Percentiles rank a stretch among this genome's conserved stretches.
Conservation (phyloP, 2,113 vertebrate species). For the Nicator chloris region DNA sequence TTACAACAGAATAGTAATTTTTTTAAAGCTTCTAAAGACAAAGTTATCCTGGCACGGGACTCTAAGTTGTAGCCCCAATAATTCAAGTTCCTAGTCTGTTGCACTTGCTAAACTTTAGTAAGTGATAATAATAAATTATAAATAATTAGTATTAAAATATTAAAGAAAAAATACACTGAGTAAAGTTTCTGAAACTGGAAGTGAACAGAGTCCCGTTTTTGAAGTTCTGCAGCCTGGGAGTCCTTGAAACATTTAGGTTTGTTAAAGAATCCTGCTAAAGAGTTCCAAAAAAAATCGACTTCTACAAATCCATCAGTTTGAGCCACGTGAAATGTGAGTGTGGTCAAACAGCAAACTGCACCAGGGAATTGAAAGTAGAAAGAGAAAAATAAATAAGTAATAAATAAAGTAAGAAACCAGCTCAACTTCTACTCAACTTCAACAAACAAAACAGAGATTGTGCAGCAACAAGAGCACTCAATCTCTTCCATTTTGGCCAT, state of each 20-base stretch:
- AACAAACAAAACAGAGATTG: background rate
- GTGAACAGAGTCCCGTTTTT: background rate
- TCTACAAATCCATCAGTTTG: background rate
- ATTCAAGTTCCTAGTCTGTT: background rate
- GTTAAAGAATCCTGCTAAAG: background rate
- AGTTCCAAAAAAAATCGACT: background rate
- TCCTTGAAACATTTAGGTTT: background rate
- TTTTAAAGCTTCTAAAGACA: background rate
- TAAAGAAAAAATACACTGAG: no score
- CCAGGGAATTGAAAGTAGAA: background rate
- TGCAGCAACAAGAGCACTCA: fast-evolving
- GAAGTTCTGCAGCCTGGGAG: background rate
- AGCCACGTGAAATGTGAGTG: fast-evolving
- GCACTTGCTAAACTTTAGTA: background rate
- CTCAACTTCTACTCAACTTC: no score
- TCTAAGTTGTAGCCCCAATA: background rate
- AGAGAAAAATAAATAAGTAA: background rate
- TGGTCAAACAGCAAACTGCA: background rate
- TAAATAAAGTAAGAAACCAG: background rate
- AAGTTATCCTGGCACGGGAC: background rate
- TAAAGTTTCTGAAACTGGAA: background rate
- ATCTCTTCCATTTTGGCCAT: background rate
- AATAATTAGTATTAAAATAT: background rate
- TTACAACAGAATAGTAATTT: background rate
- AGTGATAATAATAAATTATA: background rate